These are phyloP conservation scores for Pollenia labialis DNA, from an alignment of 2,888 invertebrate species.

Conservation along the genomic window DNA sequence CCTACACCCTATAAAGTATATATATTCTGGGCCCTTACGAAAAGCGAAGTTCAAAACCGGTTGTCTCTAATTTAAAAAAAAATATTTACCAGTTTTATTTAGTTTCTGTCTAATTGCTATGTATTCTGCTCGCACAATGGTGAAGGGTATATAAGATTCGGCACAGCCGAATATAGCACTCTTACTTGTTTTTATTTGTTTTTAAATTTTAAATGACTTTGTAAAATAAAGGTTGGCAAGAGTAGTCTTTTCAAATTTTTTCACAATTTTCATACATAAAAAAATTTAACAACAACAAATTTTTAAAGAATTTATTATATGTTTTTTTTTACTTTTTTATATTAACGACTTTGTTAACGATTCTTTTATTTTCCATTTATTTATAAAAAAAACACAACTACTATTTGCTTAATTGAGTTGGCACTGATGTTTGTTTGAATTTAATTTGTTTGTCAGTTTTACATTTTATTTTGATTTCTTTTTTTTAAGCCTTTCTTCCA, in stretches of 20 bases:
- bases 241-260: neutral
- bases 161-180: no score
- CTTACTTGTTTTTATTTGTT: conserved; percentile 21
- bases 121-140: no score
- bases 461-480: neutral
- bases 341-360: neutral
- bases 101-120: no score
- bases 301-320: neutral
- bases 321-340: neutral
- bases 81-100: no score
- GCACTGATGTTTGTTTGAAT: conserved; percentile 28
- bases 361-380: neutral
- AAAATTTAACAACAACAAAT: neutral
- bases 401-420: conserved; percentile 18
- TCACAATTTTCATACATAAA: neutral
- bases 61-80: no score
- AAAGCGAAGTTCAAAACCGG: no score
- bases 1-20: no score
- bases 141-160: no score
- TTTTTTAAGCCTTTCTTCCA: conserved; percentile 17
- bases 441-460: conserved; percentile 18
- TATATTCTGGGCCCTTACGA: no score
- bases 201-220: conserved; percentile 48
- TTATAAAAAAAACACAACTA: neutral
- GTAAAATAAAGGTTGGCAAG: conserved; percentile 53